Evolutionary conservation across 2,113 vertebrate genomes (phyloP), one percentile per base, ranked within the genome.

Genomic region (Nothocercus julius): DNA sequence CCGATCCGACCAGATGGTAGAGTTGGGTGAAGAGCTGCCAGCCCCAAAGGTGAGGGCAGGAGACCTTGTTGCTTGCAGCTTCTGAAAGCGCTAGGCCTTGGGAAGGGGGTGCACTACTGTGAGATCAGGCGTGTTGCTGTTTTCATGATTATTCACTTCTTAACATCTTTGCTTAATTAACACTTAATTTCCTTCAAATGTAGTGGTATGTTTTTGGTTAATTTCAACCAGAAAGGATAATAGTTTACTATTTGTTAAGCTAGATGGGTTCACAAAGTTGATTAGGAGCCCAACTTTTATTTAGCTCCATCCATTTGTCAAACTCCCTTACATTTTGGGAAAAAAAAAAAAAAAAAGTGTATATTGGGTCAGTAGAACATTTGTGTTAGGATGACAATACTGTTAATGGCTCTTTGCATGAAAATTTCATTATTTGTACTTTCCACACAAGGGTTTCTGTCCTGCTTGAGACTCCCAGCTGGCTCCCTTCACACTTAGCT

Each of bases 31-130:
- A 70, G 38, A 76, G 42, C 76, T 78, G 51, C 34, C 1, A 0
- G 5, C 2, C 2, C 7, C 2, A 42, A 78, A 47, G 22, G 38
- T 38, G 38, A 79, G 7, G 47, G 6, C 51, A 34, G 0, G 1
- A 68, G 74, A n/a, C 47, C 7, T 4, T 75, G 22, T 24, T 70
- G 34, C 9, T 42, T 59, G 38, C 73, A 66, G 6, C 34, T 90
- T 91, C 22, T 67, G 24, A 61, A 34, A 22, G 59, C 28, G 21
- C 25, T n/a, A 69, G 9, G 40, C 14, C 25, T 58, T 44, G 51
- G 68, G 59, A 68, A n/a, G 19, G 28, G 53, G 18, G 34, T 56
- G 40, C 21, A 28, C 61, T 85, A 17, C 51, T 82, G 3, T 72
- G 51, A 74, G 54, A 53, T 13, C 3, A 8, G 62, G 32, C 28